Evolutionary conservation across 1,140 invertebrate species (phyloP).

Genomic region (Dicyema japonicum): DNA sequence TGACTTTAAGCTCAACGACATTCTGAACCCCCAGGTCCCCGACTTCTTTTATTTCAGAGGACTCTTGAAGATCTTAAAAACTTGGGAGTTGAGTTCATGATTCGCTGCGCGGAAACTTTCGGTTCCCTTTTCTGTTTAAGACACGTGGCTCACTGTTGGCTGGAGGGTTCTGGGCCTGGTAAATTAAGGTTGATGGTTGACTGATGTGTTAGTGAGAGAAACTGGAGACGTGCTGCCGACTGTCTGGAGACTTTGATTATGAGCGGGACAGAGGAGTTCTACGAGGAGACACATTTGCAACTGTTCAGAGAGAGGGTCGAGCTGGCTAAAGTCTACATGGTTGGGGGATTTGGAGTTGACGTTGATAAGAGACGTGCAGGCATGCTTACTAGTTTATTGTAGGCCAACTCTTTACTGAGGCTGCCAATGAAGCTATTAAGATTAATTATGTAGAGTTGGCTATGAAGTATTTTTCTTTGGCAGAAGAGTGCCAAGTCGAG

Average conservation of each 20-base stretch:
- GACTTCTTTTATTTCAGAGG: background rate
- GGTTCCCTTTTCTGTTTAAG: no score
- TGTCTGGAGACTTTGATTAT: no score
- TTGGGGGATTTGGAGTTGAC: background rate
- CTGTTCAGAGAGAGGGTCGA: no score
- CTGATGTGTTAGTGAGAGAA: background rate
- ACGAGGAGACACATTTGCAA: no score
- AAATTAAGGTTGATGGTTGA: no score
- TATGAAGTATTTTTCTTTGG: slow-evolving; percentile 24
- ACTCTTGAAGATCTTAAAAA: background rate
- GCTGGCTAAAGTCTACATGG: background rate
- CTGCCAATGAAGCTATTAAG: slow-evolving; percentile 24
- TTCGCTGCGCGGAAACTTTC: no score
- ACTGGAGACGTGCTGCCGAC: no score
- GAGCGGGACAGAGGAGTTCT: no score
- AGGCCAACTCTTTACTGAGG: slow-evolving; percentile 23
- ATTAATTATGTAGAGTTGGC: slow-evolving; percentile 26
- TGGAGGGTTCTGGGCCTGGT: background rate
- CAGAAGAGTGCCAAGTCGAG: no score
- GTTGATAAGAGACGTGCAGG: no score
- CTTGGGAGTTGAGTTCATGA: no score
- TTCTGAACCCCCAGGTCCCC: background rate
- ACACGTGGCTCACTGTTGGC: no score
- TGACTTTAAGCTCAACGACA: slow-evolving; percentile 15
- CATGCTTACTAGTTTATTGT: slow-evolving; percentile 5